Percentiles rank a stretch among this genome's conserved stretches.
These are phyloP conservation scores for Elysia chlorotica DNA, from an alignment of 1,140 invertebrate genomes.

Conservation along the genomic window DNA sequence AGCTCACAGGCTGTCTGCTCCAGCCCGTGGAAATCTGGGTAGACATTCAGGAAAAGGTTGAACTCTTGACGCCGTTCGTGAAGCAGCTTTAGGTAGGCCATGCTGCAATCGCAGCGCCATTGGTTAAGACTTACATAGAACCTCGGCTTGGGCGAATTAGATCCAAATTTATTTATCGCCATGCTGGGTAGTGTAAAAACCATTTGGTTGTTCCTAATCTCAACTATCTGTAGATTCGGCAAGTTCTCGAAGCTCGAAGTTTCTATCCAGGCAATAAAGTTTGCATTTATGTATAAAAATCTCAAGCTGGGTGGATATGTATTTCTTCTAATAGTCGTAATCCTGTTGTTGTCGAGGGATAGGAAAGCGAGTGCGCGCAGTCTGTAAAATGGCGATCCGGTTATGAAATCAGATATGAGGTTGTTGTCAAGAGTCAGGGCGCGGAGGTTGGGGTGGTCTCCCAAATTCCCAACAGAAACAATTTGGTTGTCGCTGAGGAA, in stretches of 20 bases:
- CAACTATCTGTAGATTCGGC: neutral
- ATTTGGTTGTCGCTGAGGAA: neutral
- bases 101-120: constrained; percentile 37
- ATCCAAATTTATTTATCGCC: neutral
- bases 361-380: neutral
- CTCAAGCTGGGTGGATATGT: neutral
- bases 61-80: constrained; percentile 3
- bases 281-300: neutral
- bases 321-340: neutral
- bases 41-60: neutral
- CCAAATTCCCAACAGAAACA: neutral
- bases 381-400: neutral
- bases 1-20: neutral
- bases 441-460: neutral
- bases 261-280: neutral
- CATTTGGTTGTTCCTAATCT: neutral
- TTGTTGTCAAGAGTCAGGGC: constrained; percentile 6
- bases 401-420: neutral
- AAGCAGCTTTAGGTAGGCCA: constrained; percentile 35
- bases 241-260: neutral
- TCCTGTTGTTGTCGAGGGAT: neutral
- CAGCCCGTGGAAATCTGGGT: constrained; percentile 20
- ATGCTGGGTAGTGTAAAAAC: neutral
- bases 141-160: constrained; percentile 15
- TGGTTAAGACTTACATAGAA: constrained; percentile 30